Conservation (phyloP, 2,113 vertebrate genomes). For the Solea senegalensis region DNA sequence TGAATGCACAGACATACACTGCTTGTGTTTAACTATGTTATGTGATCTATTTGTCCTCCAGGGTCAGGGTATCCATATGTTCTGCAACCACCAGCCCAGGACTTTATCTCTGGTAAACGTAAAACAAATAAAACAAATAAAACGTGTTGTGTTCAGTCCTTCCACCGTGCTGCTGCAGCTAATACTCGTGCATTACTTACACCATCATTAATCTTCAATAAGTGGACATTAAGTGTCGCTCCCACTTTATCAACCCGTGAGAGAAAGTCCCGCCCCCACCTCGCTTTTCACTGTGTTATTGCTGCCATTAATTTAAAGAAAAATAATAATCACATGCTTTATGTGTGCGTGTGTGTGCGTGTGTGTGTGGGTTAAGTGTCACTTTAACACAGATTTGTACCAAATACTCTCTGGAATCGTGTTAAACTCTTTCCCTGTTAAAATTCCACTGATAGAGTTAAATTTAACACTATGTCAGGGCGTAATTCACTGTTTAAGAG, state of each 20-base stretch:
- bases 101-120: slow-evolving; percentile 81
- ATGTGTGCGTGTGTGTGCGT: slow-evolving; percentile 3
- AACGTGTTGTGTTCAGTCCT: background rate
- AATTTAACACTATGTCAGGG: too few relatives aligned
- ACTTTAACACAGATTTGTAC: too few relatives aligned
- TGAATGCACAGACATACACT: slow-evolving; percentile 3
- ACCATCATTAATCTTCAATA: slow-evolving; percentile 60
- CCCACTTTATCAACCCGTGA: slow-evolving; percentile 12
- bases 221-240: slow-evolving; percentile 32
- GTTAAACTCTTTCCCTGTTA: too few relatives aligned
- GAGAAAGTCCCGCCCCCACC: background rate
- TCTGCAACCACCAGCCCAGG: slow-evolving; percentile 72
- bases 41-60: slow-evolving; percentile 78
- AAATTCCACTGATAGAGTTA: too few relatives aligned
- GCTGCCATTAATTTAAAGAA: slow-evolving; percentile 38
- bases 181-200: slow-evolving; percentile 26
- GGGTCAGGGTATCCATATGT: slow-evolving; percentile 82
- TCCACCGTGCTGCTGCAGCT: slow-evolving; percentile 13
- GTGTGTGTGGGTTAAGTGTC: background rate
- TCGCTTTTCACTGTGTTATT: slow-evolving; percentile 49
- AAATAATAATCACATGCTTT: background rate
- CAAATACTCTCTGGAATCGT: too few relatives aligned
- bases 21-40: slow-evolving; percentile 65
- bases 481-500: too few relatives aligned
- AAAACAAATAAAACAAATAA: slow-evolving; percentile 23